Base-by-base conservation (phyloP, 2,113 vertebrate genomes). In the Eublepharis macularius region DNA sequence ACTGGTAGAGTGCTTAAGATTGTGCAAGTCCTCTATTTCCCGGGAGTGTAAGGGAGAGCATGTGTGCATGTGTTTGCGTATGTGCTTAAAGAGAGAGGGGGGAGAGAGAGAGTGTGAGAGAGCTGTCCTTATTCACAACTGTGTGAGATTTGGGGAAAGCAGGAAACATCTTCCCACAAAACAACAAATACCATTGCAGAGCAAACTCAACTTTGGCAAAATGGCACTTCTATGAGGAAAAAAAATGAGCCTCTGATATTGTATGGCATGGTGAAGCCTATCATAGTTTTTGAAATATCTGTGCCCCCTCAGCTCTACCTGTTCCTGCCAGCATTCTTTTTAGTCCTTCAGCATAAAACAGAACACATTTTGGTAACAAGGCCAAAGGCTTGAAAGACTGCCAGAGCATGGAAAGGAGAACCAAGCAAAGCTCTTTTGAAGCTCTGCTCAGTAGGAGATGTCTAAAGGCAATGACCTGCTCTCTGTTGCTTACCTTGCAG, bases 341-440 rank as follows among this genome's bases (percentile, higher is more conserved):
- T 29, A 43, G 29, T 45, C 24, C 69, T 0, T 0, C 39, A 78
- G n/a, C 70, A 76, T n/a, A 79, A 88, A 81, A 76, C 70, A 83
- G 90, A 93, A 86, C 43, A 43, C 17, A 80, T 72, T 41, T 85
- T 86, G 84, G 81, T 76, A 94, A 82, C 45, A 88, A 84, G 76
- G 83, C 36, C 84, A 74, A 26, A 63, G 49, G 68, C 84, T 66
- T 90, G 86, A 81, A 65, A 76, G 87, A 5, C 29, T 80, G 88
- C 80, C 91, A 91, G 51, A 0, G 0, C 32, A 78, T 78, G 36
- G 9, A 78, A 39, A 77, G 76, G 76, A 63, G 60, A 63, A 63
- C 60, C 79, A 63, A 83, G 39, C 70, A 93, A 93, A 92, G 90
- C 86, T 79, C 74, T 87, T 89, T 84, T 85, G 87, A 90, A 73